Base-by-base conservation (phyloP, 2,888 invertebrate species). In the Dryomyza anilis region DNA sequence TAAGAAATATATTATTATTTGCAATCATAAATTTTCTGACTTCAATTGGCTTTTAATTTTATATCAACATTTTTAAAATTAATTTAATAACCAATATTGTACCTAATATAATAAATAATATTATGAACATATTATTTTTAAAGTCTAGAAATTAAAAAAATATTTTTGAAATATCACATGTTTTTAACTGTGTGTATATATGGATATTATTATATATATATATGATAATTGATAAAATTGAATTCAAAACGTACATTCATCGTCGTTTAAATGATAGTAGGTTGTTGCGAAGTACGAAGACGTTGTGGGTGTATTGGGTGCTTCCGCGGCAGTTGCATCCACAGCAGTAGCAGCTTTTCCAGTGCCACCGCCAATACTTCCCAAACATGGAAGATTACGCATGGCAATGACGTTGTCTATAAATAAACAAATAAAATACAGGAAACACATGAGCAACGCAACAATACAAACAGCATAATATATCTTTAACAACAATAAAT, bases 211-310 rank as follows among this genome's bases (percentile, higher is more conserved):
- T 16, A 46, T 46, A 21, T 19, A 46, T 46, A 46, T 46, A 19
- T 46, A 19, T 25, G 21, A 25, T 25, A 25, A 25, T 23, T 1
- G 21, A 43, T 43, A 43, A n/a, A 43, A n/a, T n/a, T n/a, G n/a
- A n/a, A 60, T 33, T 60, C 57, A 56, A 43, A 70, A 82, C 82
- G 73, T 82, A 82, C 82, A 82, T 81, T 82, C 82, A 75, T 82
- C 82, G 73, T 82, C 82, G 66, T 80, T 78, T 67, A 82, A 75
- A 71, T 82, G 82, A 73, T 82, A 82, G 72, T 81, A 81, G 53
- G 82, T 81, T 74, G 82, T 81, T 64, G 83, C 75, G 75, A 82
- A 82, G 72, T 81, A 83, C 67, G 81, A 79, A 64, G 83, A 76
- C 70, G 80, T 73, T 63, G 81, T 69, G 67, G 79, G 72, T 60